Conservation (phyloP, 2,888 invertebrate species). For the Apeira syringaria region DNA sequence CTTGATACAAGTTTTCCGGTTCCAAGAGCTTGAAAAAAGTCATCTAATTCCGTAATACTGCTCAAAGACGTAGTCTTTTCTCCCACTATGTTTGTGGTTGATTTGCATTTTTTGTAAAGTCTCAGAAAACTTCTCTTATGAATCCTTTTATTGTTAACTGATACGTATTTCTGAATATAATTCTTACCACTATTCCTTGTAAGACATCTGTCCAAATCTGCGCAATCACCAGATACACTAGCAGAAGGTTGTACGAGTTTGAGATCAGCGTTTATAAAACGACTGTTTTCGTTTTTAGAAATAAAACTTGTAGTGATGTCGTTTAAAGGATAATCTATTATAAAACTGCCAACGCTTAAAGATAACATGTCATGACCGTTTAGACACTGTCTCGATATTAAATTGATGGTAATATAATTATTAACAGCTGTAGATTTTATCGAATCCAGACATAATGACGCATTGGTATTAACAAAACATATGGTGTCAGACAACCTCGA, state of each 20-base stretch:
- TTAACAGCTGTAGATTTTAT: slow-evolving; percentile 7
- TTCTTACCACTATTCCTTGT: background rate
- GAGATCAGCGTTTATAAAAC: slow-evolving; percentile 2
- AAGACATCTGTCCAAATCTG: background rate
- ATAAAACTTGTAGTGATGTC: background rate
- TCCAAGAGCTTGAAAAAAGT: slow-evolving; percentile 66
- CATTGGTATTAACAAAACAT: slow-evolving; percentile 2
- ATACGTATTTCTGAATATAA: background rate
- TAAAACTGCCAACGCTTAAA: slow-evolving; percentile 12
- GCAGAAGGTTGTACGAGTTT: background rate
- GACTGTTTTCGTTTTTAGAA: background rate
- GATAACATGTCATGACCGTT: slow-evolving; percentile 8
- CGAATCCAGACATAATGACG: background rate
- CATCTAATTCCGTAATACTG: slow-evolving; percentile 60
- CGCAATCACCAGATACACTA: background rate
- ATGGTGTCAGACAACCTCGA: slow-evolving; percentile 24
- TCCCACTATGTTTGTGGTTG: slow-evolving; percentile 46
- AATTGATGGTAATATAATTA: slow-evolving; percentile 14
- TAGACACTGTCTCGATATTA: slow-evolving; percentile 12
- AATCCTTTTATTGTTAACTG: slow-evolving; percentile 11
- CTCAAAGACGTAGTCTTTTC: slow-evolving; percentile 46
- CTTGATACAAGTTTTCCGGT: slow-evolving; percentile 46
- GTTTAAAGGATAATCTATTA: background rate
- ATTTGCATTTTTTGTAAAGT: slow-evolving; percentile 63
- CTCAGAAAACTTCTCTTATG: slow-evolving; percentile 45